Percentiles rank a stretch among this genome's conserved stretches.
Conservation (phyloP, 2,888 invertebrate species). For the Slavum lentiscoides region DNA sequence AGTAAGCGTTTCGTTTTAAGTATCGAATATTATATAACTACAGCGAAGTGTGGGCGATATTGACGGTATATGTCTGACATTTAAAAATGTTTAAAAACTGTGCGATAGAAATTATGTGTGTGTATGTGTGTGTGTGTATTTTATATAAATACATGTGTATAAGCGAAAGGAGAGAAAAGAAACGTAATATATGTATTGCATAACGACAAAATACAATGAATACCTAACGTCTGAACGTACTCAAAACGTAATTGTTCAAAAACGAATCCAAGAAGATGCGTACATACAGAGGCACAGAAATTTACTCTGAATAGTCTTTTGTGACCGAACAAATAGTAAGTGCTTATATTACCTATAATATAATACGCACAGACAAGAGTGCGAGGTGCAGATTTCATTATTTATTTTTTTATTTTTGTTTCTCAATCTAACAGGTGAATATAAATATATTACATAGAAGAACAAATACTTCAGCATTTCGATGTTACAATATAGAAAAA, state of each 20-base stretch:
- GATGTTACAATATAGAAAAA: conserved; percentile 23
- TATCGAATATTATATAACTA: too few species aligned
- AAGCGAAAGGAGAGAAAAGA: conserved; percentile 48
- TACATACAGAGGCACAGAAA: background rate
- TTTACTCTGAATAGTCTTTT: background rate
- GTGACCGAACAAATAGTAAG: background rate
- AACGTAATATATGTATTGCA: background rate
- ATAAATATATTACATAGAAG: conserved; percentile 16
- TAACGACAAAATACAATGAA: background rate
- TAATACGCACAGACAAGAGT: background rate
- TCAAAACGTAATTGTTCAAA: background rate
- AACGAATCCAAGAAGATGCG: background rate
- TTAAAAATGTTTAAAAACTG: background rate
- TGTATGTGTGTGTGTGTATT: too few species aligned
- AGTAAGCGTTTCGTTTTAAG: conserved; percentile 28
- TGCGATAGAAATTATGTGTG: conserved; percentile 3
- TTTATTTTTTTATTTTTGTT: background rate
- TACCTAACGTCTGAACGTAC: background rate
- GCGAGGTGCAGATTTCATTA: background rate
- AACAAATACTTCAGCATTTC: conserved; percentile 31
- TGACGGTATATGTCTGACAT: background rate
- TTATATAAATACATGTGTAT: too few species aligned
- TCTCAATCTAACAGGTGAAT: conserved; percentile 42
- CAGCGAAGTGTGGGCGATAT: background rate
- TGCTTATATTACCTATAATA: background rate